Evolutionary conservation across 2,797 vertebrate species (phyloP), one percentile per base, ranked within the genome.

Genomic region (Pseudopleuronectes americanus): DNA sequence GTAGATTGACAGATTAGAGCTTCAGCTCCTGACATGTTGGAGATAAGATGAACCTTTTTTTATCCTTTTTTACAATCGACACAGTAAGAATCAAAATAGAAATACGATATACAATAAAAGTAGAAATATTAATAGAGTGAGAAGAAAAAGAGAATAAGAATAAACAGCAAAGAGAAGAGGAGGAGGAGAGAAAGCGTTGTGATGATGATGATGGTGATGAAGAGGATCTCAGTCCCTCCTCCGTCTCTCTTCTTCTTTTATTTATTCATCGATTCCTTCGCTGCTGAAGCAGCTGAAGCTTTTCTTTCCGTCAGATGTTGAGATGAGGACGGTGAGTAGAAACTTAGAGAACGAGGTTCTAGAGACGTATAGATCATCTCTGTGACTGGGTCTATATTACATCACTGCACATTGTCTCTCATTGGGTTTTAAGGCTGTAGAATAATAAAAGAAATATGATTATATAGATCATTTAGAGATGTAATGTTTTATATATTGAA

Each of bases 231-330:
- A 51, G 26, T 16, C 38, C 49, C 45, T 26, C 41, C 43, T 26
- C 26, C 55, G 23, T 62, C 52, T 62, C 53, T 68, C 28, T 63
- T 59, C 28, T 65, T 59, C 59, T 70, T 59, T 84, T 33, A 85
- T 86, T 83, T 73, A 87, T 88, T 87, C 79, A 85, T 78, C 21
- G 61, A 55, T 48, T 28, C 70, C 8, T 76, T 23, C 28, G 61
- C 28, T 56, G 51, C 33, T 68, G 3, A 57, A 78, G 49, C 78
- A 45, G 65, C 51, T 57, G 21, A 63, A 45, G 23, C 36, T 57
- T 60, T 8, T n/a, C 49, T 64, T 1, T 1, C 23, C 12, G 23
- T 43, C 41, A 26, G 23, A 57, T 57, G 4, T 2, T 6, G 13
- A 6, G 23, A 54, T 56, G 4, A 24, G 17, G 28, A 68, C 23